Evolutionary conservation across 2,797 vertebrate genomes (phyloP), one percentile per base, ranked within the genome.

Genomic region (Hemibagrus guttatus): DNA sequence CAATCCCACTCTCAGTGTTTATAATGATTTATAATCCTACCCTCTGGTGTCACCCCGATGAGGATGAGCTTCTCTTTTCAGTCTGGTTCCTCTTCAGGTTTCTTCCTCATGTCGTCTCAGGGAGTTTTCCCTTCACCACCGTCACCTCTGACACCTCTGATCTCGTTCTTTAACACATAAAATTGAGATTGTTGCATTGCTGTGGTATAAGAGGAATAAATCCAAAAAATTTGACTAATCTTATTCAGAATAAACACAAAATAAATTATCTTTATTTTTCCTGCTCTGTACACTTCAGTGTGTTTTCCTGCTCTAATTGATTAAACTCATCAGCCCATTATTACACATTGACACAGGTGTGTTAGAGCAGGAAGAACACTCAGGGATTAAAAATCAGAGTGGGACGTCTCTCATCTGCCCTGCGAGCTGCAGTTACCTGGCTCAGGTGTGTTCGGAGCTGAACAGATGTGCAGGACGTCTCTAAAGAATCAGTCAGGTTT

Each of bases 371-470:
- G 14, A 12, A 39, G 42, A 26, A 61, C 78, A 8, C 78, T 80
- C 56, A 17, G 76, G 56, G 56, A 59, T 39, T 79, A 13, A 23
- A 39, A 1, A 39, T 2, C 5, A 0, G 21, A 23, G 56, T 31
- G 42, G 76, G 26, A 8, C 0, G 0, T 75, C 54, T 28, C 49
- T 11, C 28, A n/a, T 31, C 49, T 5, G 28, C 28, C 19, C 81
- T 59, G 66, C 12, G 74, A 76, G 46, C 42, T 13, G 16, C 52
- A 35, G 4, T 35, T 64, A 85, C 74, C 74, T 78, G 59, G 58
- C 71, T 85, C 84, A 85, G 72, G 72, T 76, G 72, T 64, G 72
- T 16, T 52, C 21, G 23, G 39, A 78, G 21, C 42, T 61, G 69
- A 63, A 52, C 71, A 76, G 52, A 42, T 76, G 83, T 64, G 28